Percentiles rank a stretch among this genome's conserved stretches.
phyloP scores from a whole-genome alignment of 1,140 invertebrate genomes.

The Drosophila trapezifrons region DNA sequence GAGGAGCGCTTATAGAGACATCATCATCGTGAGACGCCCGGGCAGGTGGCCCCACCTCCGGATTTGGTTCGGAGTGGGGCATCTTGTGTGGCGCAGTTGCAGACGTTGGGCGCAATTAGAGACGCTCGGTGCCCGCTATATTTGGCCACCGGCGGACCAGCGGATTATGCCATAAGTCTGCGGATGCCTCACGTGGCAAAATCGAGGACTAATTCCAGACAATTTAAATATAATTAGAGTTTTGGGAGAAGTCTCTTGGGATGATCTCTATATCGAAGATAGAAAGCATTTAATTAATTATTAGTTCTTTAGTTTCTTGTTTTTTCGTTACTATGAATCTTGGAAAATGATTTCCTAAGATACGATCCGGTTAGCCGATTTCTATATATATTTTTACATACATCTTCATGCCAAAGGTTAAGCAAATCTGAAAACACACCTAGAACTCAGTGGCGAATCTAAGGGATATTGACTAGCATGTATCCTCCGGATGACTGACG shows the following conservation, averaged over 20 bases:
- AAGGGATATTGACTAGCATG: neutral
- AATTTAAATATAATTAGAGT: neutral
- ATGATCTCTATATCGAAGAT: neutral
- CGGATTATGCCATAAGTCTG: conserved; percentile 28
- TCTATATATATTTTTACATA: neutral
- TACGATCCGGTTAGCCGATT: neutral
- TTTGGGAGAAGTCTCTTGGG: neutral
- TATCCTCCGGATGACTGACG: conserved; percentile 8
- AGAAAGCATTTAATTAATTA: neutral
- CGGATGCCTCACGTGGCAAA: neutral
- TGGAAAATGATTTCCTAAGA: conserved; percentile 7
- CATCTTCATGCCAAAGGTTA: neutral
- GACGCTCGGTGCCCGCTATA: conserved; percentile 48
- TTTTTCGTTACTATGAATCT: neutral
- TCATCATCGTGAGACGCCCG: conserved; percentile 66
- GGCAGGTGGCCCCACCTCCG: conserved; percentile 58
- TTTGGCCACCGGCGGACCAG: conserved; percentile 34
- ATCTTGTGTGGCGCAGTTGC: conserved; percentile 66
- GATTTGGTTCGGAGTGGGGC: conserved; percentile 11
- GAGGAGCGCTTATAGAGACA: conserved; percentile 59
- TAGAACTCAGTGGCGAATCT: conserved; percentile 20
- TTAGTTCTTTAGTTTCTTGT: neutral
- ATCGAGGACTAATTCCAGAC: neutral
- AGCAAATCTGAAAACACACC: neutral
- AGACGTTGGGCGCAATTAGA: conserved; percentile 72